phyloP scores from a whole-genome alignment of 2,113 vertebrate species.

The Trogon surrucura region DNA sequence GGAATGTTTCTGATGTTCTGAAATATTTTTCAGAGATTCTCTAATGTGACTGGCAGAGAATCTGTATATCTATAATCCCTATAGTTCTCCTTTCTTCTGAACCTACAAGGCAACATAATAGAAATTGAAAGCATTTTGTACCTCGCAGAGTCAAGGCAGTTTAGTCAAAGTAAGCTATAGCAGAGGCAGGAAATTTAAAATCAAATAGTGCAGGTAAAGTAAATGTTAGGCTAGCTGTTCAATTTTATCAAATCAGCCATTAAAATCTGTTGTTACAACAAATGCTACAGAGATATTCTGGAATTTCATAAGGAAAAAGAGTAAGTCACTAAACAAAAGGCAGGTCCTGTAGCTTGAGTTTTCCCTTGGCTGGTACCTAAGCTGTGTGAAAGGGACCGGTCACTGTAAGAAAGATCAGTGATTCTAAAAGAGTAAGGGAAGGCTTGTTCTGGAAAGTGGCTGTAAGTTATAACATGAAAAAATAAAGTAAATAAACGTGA shows the following conservation, averaged over 20 bases:
- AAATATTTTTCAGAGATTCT: background rate
- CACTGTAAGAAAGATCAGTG: background rate
- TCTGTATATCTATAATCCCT: background rate
- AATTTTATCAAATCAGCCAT: background rate
- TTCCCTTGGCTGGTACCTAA: background rate
- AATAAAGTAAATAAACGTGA: background rate
- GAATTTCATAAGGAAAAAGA: background rate
- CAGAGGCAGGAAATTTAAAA: constrained; percentile 1
- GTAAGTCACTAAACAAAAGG: background rate
- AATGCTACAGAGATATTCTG: background rate
- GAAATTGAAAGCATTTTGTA: background rate
- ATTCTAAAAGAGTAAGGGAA: background rate
- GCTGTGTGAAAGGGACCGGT: background rate
- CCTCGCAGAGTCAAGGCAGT: background rate
- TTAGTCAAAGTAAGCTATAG: background rate
- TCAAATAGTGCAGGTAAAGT: constrained; percentile 20
- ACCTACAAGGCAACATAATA: background rate
- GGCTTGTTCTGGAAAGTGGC: background rate
- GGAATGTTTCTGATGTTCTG: background rate
- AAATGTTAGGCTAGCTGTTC: constrained; percentile 8
- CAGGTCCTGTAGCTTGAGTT: background rate
- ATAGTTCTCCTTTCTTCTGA: background rate
- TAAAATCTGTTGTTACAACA: background rate
- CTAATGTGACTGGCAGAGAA: background rate
- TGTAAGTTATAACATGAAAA: background rate